Conservation (phyloP, 2,113 vertebrate genomes). For the Elephantulus edwardii region DNA sequence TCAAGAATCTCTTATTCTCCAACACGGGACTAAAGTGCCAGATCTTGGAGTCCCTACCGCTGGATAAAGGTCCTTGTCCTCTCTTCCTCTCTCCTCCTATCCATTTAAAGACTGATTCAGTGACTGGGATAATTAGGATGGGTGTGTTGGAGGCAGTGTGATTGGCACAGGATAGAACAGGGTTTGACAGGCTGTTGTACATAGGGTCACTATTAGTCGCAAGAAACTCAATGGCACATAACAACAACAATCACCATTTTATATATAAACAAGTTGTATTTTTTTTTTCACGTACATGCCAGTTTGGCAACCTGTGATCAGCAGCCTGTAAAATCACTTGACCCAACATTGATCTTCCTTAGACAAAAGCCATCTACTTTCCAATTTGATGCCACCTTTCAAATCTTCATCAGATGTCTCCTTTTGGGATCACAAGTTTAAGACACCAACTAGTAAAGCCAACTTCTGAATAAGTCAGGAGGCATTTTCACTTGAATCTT, state of each 20-base stretch:
- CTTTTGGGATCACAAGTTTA: not conserved
- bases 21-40: not conserved
- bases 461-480: not conserved
- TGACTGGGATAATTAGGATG: too few species aligned
- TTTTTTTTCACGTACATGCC: not conserved
- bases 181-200: too few species aligned
- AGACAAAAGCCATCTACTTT: conserved; percentile 22
- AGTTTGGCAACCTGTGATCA: conserved; percentile 12
- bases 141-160: too few species aligned
- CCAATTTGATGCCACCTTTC: not conserved
- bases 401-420: not conserved
- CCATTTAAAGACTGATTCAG: not conserved
- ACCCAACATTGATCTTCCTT: not conserved
- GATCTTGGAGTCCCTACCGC: conserved; percentile 69
- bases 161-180: too few species aligned
- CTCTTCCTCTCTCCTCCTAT: not conserved
- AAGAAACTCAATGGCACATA: too few species aligned
- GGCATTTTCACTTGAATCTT: not conserved
- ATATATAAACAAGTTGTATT: not conserved
- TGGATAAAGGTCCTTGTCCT: conserved; percentile 44
- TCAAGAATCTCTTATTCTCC: conserved; percentile 30
- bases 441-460: not conserved
- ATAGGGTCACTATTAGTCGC: too few species aligned
- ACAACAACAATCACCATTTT: too few species aligned
- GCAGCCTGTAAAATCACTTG: conserved; percentile 21